phyloP scores from a whole-genome alignment of 2,797 vertebrate species.

The Brachyalestes nurse region DNA sequence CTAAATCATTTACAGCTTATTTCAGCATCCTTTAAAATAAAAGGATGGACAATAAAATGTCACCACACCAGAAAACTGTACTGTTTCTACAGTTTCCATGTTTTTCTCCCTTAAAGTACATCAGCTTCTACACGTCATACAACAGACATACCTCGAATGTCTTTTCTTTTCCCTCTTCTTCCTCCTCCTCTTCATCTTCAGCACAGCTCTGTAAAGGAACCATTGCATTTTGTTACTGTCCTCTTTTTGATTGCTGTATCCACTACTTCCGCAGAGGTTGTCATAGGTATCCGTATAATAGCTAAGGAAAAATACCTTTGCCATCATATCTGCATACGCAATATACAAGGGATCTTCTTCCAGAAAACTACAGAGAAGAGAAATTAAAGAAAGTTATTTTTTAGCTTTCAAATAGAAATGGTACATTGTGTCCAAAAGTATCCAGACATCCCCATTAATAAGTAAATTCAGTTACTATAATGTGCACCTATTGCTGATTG shows the following conservation, averaged over 20 bases:
- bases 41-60: not conserved
- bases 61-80: not conserved
- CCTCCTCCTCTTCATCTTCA: slow-evolving; percentile 86
- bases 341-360: slow-evolving; percentile 94
- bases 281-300: not conserved
- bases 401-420: not conserved
- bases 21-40: not conserved
- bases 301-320: slow-evolving; percentile 80
- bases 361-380: slow-evolving; percentile 79
- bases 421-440: not conserved
- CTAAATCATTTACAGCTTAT: not conserved
- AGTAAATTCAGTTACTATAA: not conserved
- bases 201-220: slow-evolving; percentile 75
- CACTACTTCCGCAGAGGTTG: not conserved
- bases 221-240: not conserved
- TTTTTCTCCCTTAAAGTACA: not conserved
- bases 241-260: not conserved
- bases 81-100: not conserved
- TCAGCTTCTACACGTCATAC: slow-evolving; percentile 34
- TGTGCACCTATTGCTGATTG: no score
- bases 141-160: slow-evolving; percentile 88
- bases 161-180: slow-evolving; percentile 93
- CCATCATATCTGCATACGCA: slow-evolving; percentile 99
- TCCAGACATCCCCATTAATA: not conserved
- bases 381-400: not conserved